Evolutionary conservation across 2,888 invertebrate genomes (phyloP), one percentile per base, ranked within the genome.

Genomic region (Blera fallax): DNA sequence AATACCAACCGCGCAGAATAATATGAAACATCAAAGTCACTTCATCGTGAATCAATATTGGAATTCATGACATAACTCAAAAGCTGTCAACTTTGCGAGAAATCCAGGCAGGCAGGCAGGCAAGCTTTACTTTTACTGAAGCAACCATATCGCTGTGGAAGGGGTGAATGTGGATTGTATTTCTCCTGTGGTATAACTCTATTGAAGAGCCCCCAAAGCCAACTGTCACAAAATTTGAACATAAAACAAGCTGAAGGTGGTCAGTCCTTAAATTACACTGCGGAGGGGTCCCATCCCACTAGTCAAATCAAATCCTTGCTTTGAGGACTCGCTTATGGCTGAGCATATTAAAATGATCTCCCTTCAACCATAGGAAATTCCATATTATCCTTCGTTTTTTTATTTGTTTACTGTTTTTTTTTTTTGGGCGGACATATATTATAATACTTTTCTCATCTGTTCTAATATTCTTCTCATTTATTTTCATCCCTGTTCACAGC

Each of bases 401-500:
- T 18, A 8, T 45, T 45, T 6, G 29, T n/a, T n/a, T n/a, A n/a
- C n/a, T n/a, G n/a, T 45, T 18, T 18, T 10, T 45, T 18, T 45
- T 18, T 18, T 45, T 45, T 6, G 29, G 18, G 11, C 18, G 60
- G 45, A 3, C 14, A 65, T 65, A 50, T 37, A 50, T 50, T 65
- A 50, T 29, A 64, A 50, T 52, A 40, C 67, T 67, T 37, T 67
- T 14, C 52, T 67, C 67, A 67, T 67, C 50, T 65, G 65, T 65
- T 65, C 50, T 50, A 52, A 65, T 65, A 52, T 65, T 34, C 37
- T 65, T 52, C 48, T 67, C 52, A 67, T 67, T 67, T 67, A 67
- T 52, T 67, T 67, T 24, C 37, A 48, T 52, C 65, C 65, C 32
- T 48, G 29, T 45, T 32, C 16, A 32, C 11, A 6, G 18, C 18